phyloP scores from a whole-genome alignment of 2,888 invertebrate genomes.

The Slavum lentiscoides region DNA sequence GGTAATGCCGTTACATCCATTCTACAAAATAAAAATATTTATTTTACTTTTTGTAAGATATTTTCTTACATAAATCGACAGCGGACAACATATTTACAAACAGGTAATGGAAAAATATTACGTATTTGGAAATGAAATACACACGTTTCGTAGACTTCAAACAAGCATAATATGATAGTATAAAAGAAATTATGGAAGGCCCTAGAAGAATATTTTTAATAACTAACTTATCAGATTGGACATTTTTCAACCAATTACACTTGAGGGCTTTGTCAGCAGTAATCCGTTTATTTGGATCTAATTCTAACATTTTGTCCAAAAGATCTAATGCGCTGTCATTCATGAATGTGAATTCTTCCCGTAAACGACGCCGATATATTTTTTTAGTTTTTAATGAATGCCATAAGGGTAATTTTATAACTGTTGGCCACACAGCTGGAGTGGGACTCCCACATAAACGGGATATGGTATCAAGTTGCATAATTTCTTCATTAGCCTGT shows the following conservation, averaged over 20 bases:
- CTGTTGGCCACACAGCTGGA: constrained; percentile 95
- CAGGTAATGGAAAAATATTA: too few species aligned
- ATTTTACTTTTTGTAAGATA: neutral
- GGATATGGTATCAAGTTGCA: constrained; percentile 92
- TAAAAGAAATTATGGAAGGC: too few species aligned
- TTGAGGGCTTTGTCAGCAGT: constrained; percentile 92
- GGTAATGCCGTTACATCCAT: constrained; percentile 85
- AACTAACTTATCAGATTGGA: constrained; percentile 86
- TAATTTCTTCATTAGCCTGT: constrained; percentile 88
- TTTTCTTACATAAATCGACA: too few species aligned
- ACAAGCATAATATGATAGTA: too few species aligned
- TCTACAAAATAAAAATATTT: constrained; percentile 60
- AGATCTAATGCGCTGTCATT: constrained; percentile 85
- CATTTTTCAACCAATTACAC: constrained; percentile 87
- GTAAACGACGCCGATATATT: constrained; percentile 81
- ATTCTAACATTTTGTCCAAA: constrained; percentile 91
- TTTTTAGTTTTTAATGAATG: constrained; percentile 89
- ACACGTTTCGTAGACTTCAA: too few species aligned
- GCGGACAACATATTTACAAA: too few species aligned
- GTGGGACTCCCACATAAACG: constrained; percentile 93
- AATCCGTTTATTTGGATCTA: constrained; percentile 92
- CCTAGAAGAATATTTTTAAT: too few species aligned
- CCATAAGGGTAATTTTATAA: constrained; percentile 90
- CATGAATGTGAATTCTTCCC: constrained; percentile 93
- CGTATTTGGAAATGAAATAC: too few species aligned